Evolutionary conservation across 2,888 invertebrate genomes (phyloP).

Genomic region (Epinotia ramella): DNA sequence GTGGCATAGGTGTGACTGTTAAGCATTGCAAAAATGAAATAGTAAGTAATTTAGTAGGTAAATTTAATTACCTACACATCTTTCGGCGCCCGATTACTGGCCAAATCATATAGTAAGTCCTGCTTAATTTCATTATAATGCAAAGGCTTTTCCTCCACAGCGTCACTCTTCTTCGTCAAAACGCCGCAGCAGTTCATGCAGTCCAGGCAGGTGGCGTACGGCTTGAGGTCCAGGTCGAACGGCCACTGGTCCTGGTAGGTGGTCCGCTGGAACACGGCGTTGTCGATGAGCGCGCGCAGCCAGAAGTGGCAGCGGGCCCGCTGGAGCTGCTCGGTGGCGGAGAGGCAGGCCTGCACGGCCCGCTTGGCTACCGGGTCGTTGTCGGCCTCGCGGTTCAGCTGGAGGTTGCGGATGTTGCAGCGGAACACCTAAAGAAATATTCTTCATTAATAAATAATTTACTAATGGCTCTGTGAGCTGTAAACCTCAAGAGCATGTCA

Average conservation of each 20-base stretch:
- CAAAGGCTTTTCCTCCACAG: background rate
- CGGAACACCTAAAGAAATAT: constrained; percentile 65
- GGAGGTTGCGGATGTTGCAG: constrained; percentile 71
- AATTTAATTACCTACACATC: too few species aligned
- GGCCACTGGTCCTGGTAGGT: constrained; percentile 65
- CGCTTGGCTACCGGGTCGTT: constrained; percentile 66
- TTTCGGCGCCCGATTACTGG: background rate
- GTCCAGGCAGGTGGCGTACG: constrained; percentile 49
- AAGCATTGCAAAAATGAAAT: too few species aligned
- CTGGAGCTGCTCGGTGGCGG: constrained; percentile 58
- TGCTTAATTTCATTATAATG: constrained; percentile 20
- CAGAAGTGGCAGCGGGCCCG: constrained; percentile 66
- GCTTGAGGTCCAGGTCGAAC: constrained; percentile 49
- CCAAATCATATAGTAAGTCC: constrained; percentile 19
- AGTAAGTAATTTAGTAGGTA: too few species aligned
- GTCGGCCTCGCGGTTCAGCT: constrained; percentile 62
- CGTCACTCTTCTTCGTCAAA: constrained; percentile 16
- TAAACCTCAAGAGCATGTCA: too few species aligned
- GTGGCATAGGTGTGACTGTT: too few species aligned
- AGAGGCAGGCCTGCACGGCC: constrained; percentile 66
- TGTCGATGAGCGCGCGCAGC: constrained; percentile 63
- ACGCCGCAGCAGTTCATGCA: constrained; percentile 60
- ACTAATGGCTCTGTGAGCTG: too few species aligned
- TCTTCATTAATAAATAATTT: background rate
- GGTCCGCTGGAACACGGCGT: constrained; percentile 61